A percentile compares a stretch with the other conserved stretches of the same genome.
Evolutionary conservation across 30 jellyfish, hydroid and myxozoan species (phyloP).

Genomic region (Aurelia sp.): DNA sequence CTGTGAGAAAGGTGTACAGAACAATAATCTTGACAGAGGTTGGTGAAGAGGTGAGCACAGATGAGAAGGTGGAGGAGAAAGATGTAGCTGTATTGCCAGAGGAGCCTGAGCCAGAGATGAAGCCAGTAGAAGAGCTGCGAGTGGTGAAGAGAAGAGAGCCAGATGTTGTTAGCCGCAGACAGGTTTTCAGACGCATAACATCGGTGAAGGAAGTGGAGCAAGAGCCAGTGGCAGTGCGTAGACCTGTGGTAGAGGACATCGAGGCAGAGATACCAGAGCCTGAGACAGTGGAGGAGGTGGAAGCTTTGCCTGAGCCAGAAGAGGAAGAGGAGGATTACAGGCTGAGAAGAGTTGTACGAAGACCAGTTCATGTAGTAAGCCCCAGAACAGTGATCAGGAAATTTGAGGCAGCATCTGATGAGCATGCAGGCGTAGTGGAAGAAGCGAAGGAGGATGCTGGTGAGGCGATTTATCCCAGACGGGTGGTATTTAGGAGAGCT

Average conservation of each 20-base stretch:
- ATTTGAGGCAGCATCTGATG: too few relatives aligned
- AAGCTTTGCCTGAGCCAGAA: too few relatives aligned
- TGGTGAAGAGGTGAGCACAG: conserved; percentile 40
- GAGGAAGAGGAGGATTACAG: too few relatives aligned
- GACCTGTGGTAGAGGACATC: not conserved
- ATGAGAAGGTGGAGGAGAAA: conserved; percentile 54
- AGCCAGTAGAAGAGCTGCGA: conserved; percentile 43
- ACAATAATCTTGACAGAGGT: conserved; percentile 49
- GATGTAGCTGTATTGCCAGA: conserved; percentile 19
- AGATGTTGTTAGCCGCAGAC: conserved; percentile 22
- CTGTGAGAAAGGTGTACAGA: conserved; percentile 83
- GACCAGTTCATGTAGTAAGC: too few relatives aligned
- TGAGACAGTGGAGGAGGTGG: too few relatives aligned
- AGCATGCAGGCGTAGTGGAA: too few relatives aligned
- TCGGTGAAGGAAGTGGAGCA: not conserved
- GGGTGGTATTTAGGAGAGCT: conserved; percentile 51
- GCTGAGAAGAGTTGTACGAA: too few relatives aligned
- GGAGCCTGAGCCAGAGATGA: not conserved
- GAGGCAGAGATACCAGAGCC: too few relatives aligned
- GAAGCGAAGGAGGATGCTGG: conserved; percentile 46
- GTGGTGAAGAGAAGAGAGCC: conserved; percentile 31
- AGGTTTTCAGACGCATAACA: conserved; percentile 17
- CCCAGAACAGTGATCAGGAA: too few relatives aligned
- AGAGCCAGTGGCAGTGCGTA: too few relatives aligned
- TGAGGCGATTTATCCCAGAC: conserved; percentile 46